Conservation (phyloP, 2,113 vertebrate genomes). For the Todiramphus saurophagus region DNA sequence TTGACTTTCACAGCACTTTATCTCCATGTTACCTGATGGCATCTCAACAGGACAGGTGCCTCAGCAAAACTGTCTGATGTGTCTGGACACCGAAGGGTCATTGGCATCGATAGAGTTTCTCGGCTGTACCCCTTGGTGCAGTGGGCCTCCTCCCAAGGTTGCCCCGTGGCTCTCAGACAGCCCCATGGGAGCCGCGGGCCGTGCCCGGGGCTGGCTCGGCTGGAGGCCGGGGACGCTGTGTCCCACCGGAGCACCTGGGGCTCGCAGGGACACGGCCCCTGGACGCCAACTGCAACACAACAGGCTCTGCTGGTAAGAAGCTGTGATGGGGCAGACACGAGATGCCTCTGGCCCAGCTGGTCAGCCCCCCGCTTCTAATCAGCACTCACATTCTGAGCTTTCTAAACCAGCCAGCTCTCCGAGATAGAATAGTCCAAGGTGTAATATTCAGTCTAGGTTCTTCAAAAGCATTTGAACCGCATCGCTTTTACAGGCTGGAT, state of each 20-base stretch:
- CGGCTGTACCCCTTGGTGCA: fast-evolving
- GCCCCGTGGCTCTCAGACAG: neutral
- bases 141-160: neutral
- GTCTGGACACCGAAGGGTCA: neutral
- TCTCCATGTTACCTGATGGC: neutral
- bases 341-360: neutral
- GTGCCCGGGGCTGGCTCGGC: neutral
- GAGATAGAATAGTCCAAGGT: neutral
- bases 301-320: neutral
- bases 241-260: fast-evolving
- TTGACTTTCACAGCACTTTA: fast-evolving
- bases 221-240: fast-evolving
- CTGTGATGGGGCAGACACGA: neutral
- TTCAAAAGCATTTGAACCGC: neutral
- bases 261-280: neutral
- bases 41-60: neutral
- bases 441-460: neutral
- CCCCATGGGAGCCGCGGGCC: fast-evolving
- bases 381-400: neutral
- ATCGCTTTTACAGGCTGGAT: neutral
- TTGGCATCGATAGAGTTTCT: neutral
- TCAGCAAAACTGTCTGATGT: neutral
- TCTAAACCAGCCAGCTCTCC: neutral
- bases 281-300: neutral
- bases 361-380: neutral